phyloP scores from a whole-genome alignment of 1,140 invertebrate genomes.

The Cepaea nemoralis region DNA sequence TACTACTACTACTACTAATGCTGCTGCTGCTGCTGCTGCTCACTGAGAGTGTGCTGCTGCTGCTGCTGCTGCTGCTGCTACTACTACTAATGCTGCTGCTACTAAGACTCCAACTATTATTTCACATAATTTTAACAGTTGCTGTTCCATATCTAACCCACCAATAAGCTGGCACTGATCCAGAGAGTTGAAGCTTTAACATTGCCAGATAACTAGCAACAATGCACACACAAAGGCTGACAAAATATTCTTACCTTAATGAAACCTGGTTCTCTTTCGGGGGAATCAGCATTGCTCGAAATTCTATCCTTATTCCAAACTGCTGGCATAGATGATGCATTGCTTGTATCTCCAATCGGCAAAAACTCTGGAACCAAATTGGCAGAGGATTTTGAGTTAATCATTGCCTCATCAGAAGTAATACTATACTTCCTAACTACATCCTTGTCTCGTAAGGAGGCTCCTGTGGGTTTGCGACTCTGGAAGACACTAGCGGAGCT shows the following conservation, averaged over 20 bases:
- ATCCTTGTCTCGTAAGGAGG: conserved; percentile 46
- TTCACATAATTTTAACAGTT: no score
- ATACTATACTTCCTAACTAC: conserved; percentile 59
- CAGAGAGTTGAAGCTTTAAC: no score
- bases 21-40: no score
- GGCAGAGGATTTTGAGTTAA: conserved; percentile 41
- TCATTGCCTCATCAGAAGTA: conserved; percentile 52
- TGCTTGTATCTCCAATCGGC: conserved; percentile 50
- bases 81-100: no score
- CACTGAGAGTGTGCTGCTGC: no score
- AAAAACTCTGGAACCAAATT: conserved; percentile 57
- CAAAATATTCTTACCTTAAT: conserved; percentile 64
- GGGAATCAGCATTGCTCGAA: conserved; percentile 50
- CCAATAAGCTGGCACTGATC: no score
- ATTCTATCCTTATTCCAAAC: conserved; percentile 57
- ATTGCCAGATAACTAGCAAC: no score
- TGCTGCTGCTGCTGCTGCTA: no score
- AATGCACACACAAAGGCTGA: no score
- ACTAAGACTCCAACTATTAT: no score
- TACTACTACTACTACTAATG: no score
- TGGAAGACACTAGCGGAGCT: conserved; percentile 64
- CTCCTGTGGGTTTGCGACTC: conserved; percentile 46
- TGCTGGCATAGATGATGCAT: conserved; percentile 57
- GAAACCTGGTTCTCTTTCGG: conserved; percentile 56
- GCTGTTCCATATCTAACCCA: no score